Conservation (phyloP, 2,113 vertebrate species). For the Fregata magnificens region DNA sequence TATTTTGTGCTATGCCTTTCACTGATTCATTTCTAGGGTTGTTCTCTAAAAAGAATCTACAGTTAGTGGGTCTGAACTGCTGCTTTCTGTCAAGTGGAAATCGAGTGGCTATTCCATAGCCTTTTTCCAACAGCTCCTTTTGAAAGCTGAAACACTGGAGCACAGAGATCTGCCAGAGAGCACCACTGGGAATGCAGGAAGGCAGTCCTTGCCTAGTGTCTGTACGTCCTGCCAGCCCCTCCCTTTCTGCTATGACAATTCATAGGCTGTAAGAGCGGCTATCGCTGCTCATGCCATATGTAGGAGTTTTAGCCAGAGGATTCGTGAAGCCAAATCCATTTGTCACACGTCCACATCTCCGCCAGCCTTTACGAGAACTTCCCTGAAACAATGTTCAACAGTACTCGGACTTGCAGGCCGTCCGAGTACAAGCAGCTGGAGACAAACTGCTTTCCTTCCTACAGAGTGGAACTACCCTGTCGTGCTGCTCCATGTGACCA, state of each 20-base stretch:
- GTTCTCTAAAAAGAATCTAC: constrained; percentile 18
- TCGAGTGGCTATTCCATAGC: neutral
- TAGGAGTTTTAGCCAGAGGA: neutral
- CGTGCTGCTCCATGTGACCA: neutral
- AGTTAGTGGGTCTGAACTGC: constrained; percentile 12
- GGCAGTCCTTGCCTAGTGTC: neutral
- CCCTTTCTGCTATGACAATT: neutral
- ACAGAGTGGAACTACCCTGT: neutral
- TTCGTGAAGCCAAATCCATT: neutral
- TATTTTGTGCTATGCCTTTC: constrained; percentile 7
- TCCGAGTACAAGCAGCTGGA: too few species aligned
- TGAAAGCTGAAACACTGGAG: constrained; percentile 31
- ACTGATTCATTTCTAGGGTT: neutral
- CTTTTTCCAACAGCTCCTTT: neutral
- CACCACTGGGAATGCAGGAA: neutral
- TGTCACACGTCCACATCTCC: neutral
- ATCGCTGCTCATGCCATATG: fast-evolving
- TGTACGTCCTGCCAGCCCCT: neutral
- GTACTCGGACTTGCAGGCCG: neutral
- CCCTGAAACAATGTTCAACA: neutral
- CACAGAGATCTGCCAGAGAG: neutral
- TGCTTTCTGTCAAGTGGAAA: constrained; percentile 50
- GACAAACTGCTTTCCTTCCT: neutral
- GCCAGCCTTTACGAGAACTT: neutral
- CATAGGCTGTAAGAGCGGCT: neutral